Base-by-base conservation (phyloP, 2,888 invertebrate species). In the Trissolcus brochymenae region DNA sequence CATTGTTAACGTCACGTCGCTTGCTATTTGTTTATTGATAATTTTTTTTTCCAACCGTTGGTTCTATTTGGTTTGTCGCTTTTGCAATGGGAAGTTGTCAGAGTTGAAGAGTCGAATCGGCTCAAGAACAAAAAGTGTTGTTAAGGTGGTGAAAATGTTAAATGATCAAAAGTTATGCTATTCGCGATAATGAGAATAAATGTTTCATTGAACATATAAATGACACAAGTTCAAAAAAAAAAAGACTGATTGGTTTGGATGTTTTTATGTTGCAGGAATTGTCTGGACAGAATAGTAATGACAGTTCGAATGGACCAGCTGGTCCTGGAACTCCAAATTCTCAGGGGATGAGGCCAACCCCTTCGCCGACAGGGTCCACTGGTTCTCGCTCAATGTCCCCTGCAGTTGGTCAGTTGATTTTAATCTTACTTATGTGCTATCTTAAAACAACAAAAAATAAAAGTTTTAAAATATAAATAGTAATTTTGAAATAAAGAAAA, bases 361-460 rank as follows among this genome's bases (percentile, higher is more conserved):
- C 96, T 85, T 96, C 96, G 88, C 96, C 96, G 86, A 96, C 96
- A 88, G 96, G 96, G 90, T 96, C 96, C 86, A 95, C 95, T 87
- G 96, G 96, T 90, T 97, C 98, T 86, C 94, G 98, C 91, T 98
- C 98, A 91, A 97, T 98, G 95, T 98, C 98, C 90, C 98, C 98
- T 88, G 97, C 97, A 91, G 96, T 97, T 91, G 96, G 96, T 96
- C 89, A 92, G 95, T 53, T 29, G 46, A 64, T n/a, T 25, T 9
- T 14, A 13, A 25, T 55, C 41, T 21, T 17, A 25, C 25, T 4
- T 25, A 4, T 25, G n/a, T 25, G 19, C 2, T 19, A 19, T 19
- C 2, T 19, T 19, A 19, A 19, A 2, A 19, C 19, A 19, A n/a
- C 21, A 21, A 21, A 21, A 21, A 1, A 21, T 2, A 21, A 4